These are phyloP conservation scores for Choloepus hoffmanni DNA, from an alignment of 2,113 vertebrate species.

Conservation along the genomic window DNA sequence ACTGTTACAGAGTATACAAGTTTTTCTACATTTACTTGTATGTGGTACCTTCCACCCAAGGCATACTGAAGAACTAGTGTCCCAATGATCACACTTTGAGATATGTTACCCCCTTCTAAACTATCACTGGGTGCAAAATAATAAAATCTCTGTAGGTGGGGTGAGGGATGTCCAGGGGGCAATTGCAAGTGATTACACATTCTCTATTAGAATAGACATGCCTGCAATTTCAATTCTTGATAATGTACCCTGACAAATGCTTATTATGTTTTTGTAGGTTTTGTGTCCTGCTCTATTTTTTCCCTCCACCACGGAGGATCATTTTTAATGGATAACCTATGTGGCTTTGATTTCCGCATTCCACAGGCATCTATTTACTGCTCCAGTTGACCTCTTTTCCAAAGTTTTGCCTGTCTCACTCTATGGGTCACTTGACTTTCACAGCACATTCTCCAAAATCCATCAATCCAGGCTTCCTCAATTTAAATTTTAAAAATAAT, in stretches of 20 bases:
- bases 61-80: background rate
- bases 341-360: background rate
- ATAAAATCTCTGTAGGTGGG: background rate
- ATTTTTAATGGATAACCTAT: background rate
- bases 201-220: background rate
- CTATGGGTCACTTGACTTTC: background rate
- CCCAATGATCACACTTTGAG: background rate
- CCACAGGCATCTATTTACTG: background rate
- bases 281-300: background rate
- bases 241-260: background rate
- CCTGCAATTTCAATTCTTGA: background rate
- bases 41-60: background rate
- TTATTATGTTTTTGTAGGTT: background rate
- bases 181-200: background rate
- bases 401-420: background rate
- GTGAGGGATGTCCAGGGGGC: background rate
- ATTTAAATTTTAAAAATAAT: background rate
- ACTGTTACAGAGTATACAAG: background rate
- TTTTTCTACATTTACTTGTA: background rate
- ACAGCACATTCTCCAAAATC: background rate
- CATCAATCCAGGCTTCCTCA: background rate
- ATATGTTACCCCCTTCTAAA: background rate
- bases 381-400: background rate
- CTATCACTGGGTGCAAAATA: background rate
- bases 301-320: background rate